Base-by-base conservation (phyloP, 2,113 vertebrate genomes). In the Myotis yumanensis region DNA sequence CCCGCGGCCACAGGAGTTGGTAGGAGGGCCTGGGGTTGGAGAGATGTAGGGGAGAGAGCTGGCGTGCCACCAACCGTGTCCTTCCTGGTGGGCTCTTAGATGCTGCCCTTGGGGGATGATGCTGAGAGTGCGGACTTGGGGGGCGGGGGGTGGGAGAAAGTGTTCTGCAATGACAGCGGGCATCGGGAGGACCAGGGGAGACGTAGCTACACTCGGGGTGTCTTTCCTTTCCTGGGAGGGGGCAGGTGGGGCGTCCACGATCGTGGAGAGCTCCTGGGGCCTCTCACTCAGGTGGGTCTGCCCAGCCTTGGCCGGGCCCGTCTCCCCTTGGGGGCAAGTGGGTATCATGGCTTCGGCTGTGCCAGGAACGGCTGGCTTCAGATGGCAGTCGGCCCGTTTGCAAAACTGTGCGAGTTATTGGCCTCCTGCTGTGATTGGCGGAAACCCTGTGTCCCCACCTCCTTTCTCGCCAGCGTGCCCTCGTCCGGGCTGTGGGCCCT, bases 271-370 rank as follows among this genome's bases (percentile, higher is more conserved):
- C 37, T 2, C 71, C 76, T 3, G 37, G 69, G 23, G 0, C 43
- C 62, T 54, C 25, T 46, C 28, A 10, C 48, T 64, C 28, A n/a
- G 12, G 16, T 3, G 16, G 3, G 15, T 32, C 23, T 68, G 52
- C 28, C 46, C 4, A 4, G 48, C 25, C 46, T 18, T 2, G 1
- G 48, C 16, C 3, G 4, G 30, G 30, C 2, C 62, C 8, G 7
- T 23, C 69, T 37, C 15, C 0, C 14, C 32, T 32, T 8, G 10
- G 15, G 68, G 17, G 7, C 64, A 3, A 30, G 22, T 1, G 9
- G 7, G 16, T 1, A 8, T 10, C 81, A 3, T 0, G 0, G 72
- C 64, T 52, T 30, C 12, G 14, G 46, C 64, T 9, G 15, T 2
- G 7, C 11, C 48, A 30, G 57, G 11, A 30, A 71, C 76, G 4